phyloP scores from a whole-genome alignment of 2,797 vertebrate genomes.

The Esox lucius region DNA sequence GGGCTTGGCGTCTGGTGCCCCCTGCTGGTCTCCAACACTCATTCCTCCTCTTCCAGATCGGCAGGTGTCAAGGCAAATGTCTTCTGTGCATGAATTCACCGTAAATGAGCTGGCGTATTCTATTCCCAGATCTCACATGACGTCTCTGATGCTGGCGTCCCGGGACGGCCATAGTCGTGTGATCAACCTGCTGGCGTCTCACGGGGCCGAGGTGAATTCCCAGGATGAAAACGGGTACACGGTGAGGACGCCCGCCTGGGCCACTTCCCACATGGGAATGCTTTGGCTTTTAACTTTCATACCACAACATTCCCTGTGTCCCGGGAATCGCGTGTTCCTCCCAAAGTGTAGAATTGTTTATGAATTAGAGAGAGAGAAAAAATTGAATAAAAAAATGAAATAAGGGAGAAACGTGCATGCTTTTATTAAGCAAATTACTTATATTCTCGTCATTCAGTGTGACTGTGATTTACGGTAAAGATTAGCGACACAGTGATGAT shows the following conservation, averaged over 20 bases:
- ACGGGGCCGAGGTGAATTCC: conserved; percentile 82
- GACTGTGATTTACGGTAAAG: background rate
- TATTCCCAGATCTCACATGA: conserved; percentile 79
- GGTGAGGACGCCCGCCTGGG: conserved; percentile 65
- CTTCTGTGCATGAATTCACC: background rate
- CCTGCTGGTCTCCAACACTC: conserved; percentile 38
- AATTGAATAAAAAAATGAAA: too few species aligned
- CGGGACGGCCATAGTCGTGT: conserved; percentile 78
- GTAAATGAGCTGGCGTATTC: background rate
- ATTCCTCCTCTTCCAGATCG: background rate
- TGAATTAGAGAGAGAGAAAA: background rate
- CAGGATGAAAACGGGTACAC: conserved; percentile 85
- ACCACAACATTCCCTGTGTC: background rate
- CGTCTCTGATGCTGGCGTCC: conserved; percentile 88
- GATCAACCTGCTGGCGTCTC: conserved; percentile 83
- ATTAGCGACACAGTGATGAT: background rate
- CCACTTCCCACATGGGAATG: background rate
- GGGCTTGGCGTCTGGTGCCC: conserved; percentile 42
- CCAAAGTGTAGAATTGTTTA: background rate
- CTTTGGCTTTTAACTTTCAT: background rate
- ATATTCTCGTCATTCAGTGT: background rate
- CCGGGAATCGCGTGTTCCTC: background rate
- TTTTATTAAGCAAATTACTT: too few species aligned
- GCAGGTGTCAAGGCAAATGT: background rate
- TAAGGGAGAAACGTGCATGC: too few species aligned